These are phyloP conservation scores for Masticophis lateralis DNA, from an alignment of 2,797 vertebrate species.

Conservation along the genomic window DNA sequence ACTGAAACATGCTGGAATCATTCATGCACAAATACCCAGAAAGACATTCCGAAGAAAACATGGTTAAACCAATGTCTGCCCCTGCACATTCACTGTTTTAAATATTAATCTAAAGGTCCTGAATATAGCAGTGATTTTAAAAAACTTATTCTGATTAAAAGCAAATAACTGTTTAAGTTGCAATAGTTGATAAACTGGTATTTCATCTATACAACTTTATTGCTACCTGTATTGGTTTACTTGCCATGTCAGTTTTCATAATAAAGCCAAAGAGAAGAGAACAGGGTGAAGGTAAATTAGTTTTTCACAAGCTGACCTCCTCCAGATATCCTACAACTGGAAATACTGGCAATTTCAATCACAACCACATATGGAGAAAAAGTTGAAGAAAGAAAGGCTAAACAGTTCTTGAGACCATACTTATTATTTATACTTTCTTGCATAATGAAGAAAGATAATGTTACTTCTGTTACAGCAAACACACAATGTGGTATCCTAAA, in stretches of 20 bases:
- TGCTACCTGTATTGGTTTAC: not conserved
- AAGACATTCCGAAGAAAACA: slow-evolving; percentile 3
- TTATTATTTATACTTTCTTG: not conserved
- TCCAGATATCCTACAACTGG: not conserved
- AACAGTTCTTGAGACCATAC: not conserved
- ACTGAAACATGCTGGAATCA: slow-evolving; percentile 15
- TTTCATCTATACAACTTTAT: not conserved
- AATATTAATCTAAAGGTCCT: not conserved
- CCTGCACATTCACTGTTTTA: not conserved
- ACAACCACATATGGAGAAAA: not conserved
- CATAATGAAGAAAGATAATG: not conserved
- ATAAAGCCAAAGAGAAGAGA: not conserved
- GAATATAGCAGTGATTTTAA: not conserved
- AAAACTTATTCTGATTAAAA: not conserved
- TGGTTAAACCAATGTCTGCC: rapidly evolving
- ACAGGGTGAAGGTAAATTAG: not conserved
- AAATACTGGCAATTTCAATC: not conserved
- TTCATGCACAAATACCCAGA: not conserved
- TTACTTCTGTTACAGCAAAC: not conserved
- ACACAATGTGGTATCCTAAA: not conserved
- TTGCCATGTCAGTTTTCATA: not conserved
- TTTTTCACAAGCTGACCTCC: not conserved
- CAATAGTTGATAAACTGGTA: not conserved
- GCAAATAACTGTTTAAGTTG: not conserved
- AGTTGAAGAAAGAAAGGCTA: not conserved